Evolutionary conservation across 2,888 invertebrate species (phyloP), one percentile per base, ranked within the genome.

Genomic region (Macrosiphum euphorbiae): DNA sequence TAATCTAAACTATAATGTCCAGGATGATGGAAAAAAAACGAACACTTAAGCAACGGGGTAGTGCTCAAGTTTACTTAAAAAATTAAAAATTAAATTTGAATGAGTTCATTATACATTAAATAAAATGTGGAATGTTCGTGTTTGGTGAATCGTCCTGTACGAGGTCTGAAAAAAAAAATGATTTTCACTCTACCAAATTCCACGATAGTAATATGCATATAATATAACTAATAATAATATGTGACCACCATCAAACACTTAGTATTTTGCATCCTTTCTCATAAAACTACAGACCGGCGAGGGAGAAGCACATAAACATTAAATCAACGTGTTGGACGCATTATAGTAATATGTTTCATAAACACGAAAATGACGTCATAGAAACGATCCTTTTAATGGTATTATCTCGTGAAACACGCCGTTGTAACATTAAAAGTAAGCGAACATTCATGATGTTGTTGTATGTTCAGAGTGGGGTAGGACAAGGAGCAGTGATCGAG

Each of bases 301-400:
- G n/a, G n/a, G 24, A 47, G 24, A 24, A 35, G 20, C 89, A 26
- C 35, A 47, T 47, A 50, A 28, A 50, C 67, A 47, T 58, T 67
- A 67, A 78, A 47, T 90, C 90, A 47, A 90, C 90, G 90, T 90
- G 78, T 90, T 90, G 61, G 28, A 52, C 90, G n/a, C 78, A 78
- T 90, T 84, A 90, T 41, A 28, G 78, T 78, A 47, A 67, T 90
- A 90, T n/a, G 90, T 67, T 67, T 90, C 67, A n/a, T 90, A 67
- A 90, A 90, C 90, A 78, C 78, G 26, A 52, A 24, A 78, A 78
- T 50, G 78, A 26, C 78, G 90, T 47, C 78, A 67, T 47, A 41
- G 7, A 90, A 41, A 90, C 52, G 26, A 78, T 90, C 50, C 67
- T 90, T 78, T 90, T 78, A 78, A 90, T 41, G 67, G 52, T 41